Conservation (phyloP, 2,888 invertebrate species). For the Thymelicus sylvestris region DNA sequence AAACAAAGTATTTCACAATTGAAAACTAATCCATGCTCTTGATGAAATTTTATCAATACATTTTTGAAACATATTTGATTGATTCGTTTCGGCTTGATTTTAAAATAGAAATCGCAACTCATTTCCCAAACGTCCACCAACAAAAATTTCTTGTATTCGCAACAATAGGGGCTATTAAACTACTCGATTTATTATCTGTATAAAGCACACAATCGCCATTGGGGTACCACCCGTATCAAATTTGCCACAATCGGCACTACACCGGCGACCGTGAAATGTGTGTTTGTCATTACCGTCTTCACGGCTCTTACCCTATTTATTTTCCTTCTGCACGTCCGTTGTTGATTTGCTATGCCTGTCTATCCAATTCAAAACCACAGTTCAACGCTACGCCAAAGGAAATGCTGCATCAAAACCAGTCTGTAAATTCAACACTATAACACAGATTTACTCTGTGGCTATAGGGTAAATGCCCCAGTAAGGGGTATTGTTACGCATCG, state of each 20-base stretch:
- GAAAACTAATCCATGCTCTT: too few relatives aligned
- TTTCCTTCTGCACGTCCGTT: constrained; percentile 76
- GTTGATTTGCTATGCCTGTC: constrained; percentile 76
- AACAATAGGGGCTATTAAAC: constrained; percentile 35
- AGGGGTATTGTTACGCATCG: constrained; percentile 76
- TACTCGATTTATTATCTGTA: constrained; percentile 37
- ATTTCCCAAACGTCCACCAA: constrained; percentile 26
- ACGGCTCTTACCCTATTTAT: constrained; percentile 79
- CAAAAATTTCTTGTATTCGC: constrained; percentile 23
- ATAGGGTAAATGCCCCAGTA: constrained; percentile 68
- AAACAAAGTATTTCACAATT: too few relatives aligned
- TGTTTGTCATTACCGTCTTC: constrained; percentile 79
- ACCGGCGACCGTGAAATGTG: constrained; percentile 73
- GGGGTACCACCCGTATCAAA: constrained; percentile 58
- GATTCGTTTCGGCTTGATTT: not conserved
- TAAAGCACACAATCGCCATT: constrained; percentile 45
- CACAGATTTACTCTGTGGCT: constrained; percentile 54
- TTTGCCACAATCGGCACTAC: constrained; percentile 65
- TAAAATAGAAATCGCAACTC: constrained; percentile 23
- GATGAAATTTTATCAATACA: too few relatives aligned
- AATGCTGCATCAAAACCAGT: constrained; percentile 46
- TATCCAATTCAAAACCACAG: constrained; percentile 61
- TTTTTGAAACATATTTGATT: too few relatives aligned
- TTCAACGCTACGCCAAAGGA: constrained; percentile 42
- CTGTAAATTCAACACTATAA: constrained; percentile 39